Percentiles rank a stretch among this genome's conserved stretches.
These are phyloP conservation scores for Psittacara wagleri DNA, from an alignment of 2,113 vertebrate species.

Conservation along the genomic window DNA sequence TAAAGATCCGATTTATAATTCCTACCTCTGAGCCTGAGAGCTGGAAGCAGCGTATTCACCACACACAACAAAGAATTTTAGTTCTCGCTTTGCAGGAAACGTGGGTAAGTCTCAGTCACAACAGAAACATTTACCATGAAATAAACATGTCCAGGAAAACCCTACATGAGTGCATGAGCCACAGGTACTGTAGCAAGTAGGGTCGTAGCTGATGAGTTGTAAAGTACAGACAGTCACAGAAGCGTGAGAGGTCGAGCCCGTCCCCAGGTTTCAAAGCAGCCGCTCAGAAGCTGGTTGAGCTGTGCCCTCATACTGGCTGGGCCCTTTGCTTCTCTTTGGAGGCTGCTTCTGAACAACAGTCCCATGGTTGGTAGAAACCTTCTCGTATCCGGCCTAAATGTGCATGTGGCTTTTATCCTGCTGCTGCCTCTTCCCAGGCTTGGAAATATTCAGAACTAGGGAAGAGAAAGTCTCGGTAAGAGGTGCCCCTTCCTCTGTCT, in stretches of 20 bases:
- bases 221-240: background rate
- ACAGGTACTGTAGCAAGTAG: rapidly evolving
- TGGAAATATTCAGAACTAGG: background rate
- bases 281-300: background rate
- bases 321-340: background rate
- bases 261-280: background rate
- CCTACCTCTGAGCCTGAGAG: background rate
- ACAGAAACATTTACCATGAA: background rate
- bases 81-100: background rate
- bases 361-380: background rate
- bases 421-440: background rate
- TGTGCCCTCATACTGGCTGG: rapidly evolving
- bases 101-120: background rate
- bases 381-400: background rate
- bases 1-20: background rate
- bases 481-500: background rate
- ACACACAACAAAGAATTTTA: background rate
- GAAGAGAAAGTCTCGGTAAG: background rate
- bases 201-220: background rate
- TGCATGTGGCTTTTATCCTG: background rate
- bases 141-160: background rate
- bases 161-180: background rate
- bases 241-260: background rate
- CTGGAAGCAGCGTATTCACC: background rate
- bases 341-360: background rate